These are phyloP conservation scores for Sebastes minor DNA, from an alignment of 2,797 vertebrate genomes.

Conservation along the genomic window DNA sequence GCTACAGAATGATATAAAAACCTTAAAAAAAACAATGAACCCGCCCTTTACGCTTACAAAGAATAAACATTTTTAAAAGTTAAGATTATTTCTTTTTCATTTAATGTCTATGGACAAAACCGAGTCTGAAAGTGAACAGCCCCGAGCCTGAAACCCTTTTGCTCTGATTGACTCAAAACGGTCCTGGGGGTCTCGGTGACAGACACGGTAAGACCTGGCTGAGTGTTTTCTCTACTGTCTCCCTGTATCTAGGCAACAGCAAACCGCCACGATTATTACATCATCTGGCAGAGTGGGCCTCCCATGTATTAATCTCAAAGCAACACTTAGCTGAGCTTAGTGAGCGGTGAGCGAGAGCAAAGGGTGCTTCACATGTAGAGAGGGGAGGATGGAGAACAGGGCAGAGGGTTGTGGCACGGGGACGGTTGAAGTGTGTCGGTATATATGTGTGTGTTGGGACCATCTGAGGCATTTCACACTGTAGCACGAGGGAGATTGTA, in stretches of 20 bases:
- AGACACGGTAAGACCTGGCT: conserved; percentile 47
- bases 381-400: conserved; percentile 19
- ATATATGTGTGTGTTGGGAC: background rate
- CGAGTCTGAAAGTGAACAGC: background rate
- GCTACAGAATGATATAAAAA: too few species aligned
- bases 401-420: background rate
- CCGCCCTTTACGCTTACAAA: background rate
- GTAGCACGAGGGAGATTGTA: background rate
- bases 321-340: conserved; percentile 65
- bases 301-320: conserved; percentile 68
- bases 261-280: conserved; percentile 68
- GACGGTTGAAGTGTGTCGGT: background rate
- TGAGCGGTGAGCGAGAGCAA: conserved; percentile 46
- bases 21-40: too few species aligned
- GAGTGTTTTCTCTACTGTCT: conserved; percentile 53
- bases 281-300: conserved; percentile 68
- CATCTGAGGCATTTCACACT: background rate
- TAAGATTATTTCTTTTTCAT: background rate
- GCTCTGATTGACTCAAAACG: conserved; percentile 25
- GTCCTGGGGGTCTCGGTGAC: conserved; percentile 48
- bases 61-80: background rate
- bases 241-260: conserved; percentile 76
- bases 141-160: background rate
- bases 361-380: conserved; percentile 49
- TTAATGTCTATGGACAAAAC: background rate